Percentiles rank a stretch among this genome's conserved stretches.
These are phyloP conservation scores for Orchesella cincta DNA, from an alignment of 1,140 invertebrate genomes.

Conservation along the genomic window DNA sequence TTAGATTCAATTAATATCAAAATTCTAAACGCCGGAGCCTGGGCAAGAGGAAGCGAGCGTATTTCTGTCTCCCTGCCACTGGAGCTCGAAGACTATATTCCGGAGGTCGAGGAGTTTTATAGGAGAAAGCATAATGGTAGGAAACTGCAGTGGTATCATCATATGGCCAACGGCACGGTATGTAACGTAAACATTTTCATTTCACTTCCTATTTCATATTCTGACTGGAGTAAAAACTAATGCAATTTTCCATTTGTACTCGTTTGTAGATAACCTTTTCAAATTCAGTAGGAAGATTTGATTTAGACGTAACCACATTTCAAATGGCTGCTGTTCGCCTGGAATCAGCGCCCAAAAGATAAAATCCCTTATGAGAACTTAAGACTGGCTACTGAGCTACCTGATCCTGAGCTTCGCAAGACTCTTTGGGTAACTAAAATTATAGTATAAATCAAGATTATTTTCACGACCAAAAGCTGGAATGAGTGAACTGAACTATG, in stretches of 20 bases:
- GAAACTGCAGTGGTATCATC: constrained; percentile 99
- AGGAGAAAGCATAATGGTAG: constrained; percentile 96
- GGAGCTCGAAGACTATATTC: constrained; percentile 97
- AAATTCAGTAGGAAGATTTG: constrained; percentile 90
- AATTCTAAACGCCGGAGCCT: constrained; percentile 98
- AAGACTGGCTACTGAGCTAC: constrained; percentile 83
- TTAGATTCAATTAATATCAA: constrained; percentile 66
- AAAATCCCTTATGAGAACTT: constrained; percentile 94
- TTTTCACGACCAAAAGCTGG: too few species aligned
- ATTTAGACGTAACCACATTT: constrained; percentile 98
- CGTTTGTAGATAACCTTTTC: constrained; percentile 90
- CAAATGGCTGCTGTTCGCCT: constrained; percentile 99
- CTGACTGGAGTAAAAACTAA: too few species aligned
- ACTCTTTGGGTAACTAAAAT: too few species aligned
- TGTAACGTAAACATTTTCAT: too few species aligned
- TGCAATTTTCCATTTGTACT: too few species aligned
- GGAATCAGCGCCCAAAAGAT: constrained; percentile 92
- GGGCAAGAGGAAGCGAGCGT: constrained; percentile 90
- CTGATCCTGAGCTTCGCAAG: constrained; percentile 89
- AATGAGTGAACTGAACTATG: too few species aligned
- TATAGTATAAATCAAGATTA: too few species aligned
- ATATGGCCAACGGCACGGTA: constrained; percentile 98
- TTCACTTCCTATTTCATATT: too few species aligned
- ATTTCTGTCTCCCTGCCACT: constrained; percentile 93
- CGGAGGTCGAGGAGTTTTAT: constrained; percentile 93